Conservation (phyloP, 2,888 invertebrate species). For the Anorthoa munda region DNA sequence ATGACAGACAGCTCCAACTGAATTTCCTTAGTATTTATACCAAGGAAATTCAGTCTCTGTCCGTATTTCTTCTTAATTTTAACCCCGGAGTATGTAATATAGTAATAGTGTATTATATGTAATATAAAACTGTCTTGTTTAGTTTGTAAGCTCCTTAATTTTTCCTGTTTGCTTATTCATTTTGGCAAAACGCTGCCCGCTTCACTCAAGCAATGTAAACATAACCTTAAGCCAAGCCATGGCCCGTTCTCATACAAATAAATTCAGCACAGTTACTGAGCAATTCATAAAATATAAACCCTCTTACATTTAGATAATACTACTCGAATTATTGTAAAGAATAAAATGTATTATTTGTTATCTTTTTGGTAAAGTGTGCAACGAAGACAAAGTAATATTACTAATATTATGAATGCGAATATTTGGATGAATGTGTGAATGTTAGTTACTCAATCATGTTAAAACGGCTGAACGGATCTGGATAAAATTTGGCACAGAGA, state of each 20-base stretch:
- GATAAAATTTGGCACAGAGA: too few species aligned
- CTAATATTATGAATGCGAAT: too few species aligned
- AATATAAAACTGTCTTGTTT: too few species aligned
- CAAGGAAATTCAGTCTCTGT: too few species aligned
- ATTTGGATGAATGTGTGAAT: too few species aligned
- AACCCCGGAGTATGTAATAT: too few species aligned
- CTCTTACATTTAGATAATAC: slow-evolving; percentile 52
- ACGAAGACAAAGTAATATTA: slow-evolving; percentile 6
- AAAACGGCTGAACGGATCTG: too few species aligned
- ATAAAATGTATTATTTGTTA: slow-evolving; percentile 51
- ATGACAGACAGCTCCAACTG: too few species aligned
- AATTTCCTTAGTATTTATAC: too few species aligned
- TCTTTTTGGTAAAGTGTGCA: slow-evolving; percentile 41
- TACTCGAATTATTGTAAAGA: slow-evolving; percentile 47
- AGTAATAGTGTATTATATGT: too few species aligned
- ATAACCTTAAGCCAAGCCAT: slow-evolving; percentile 17
- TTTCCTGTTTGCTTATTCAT: neutral
- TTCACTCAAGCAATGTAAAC: slow-evolving; percentile 1
- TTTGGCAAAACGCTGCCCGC: neutral
- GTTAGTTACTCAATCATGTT: too few species aligned
- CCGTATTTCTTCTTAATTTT: too few species aligned
- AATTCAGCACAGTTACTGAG: slow-evolving; percentile 39
- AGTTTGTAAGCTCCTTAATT: neutral
- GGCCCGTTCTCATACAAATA: slow-evolving; percentile 43
- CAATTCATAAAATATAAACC: slow-evolving; percentile 48